Evolutionary conservation across 1,140 invertebrate genomes (phyloP).

Genomic region (Parapsyche elsis): DNA sequence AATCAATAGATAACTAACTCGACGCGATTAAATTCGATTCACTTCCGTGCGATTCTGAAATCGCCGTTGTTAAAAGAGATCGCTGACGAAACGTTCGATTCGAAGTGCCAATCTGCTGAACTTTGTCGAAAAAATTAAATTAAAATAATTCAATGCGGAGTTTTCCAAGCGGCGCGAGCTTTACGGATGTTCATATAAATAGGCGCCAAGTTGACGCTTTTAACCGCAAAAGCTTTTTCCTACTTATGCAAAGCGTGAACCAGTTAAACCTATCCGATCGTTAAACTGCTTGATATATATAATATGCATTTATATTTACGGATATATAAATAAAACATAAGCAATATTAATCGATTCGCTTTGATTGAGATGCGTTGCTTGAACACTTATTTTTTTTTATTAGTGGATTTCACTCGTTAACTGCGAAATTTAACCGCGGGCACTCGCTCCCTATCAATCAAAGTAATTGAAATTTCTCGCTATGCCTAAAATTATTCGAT

Average conservation of each 20-base stretch:
- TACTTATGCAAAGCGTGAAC: background rate
- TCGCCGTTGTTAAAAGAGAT: background rate
- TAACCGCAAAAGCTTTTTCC: background rate
- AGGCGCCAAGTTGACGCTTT: background rate
- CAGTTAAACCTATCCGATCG: background rate
- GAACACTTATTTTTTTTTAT: background rate
- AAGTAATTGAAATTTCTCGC: conserved; percentile 29
- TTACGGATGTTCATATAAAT: too few species aligned
- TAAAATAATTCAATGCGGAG: background rate
- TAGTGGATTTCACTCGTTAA: conserved; percentile 15
- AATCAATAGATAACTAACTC: background rate
- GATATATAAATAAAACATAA: background rate
- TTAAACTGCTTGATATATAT: background rate
- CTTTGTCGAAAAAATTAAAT: background rate
- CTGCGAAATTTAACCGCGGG: conserved; percentile 31
- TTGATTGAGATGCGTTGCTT: conserved; percentile 19
- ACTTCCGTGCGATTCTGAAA: background rate
- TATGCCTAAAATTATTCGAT: background rate
- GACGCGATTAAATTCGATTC: conserved; percentile 10
- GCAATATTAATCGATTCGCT: conserved; percentile 10
- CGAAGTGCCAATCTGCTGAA: background rate
- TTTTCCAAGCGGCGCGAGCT: too few species aligned
- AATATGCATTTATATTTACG: background rate
- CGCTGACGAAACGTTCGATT: background rate
- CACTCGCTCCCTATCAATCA: conserved; percentile 17